Conservation (phyloP, 2,113 vertebrate species). For the Motacilla tschutschensis region DNA sequence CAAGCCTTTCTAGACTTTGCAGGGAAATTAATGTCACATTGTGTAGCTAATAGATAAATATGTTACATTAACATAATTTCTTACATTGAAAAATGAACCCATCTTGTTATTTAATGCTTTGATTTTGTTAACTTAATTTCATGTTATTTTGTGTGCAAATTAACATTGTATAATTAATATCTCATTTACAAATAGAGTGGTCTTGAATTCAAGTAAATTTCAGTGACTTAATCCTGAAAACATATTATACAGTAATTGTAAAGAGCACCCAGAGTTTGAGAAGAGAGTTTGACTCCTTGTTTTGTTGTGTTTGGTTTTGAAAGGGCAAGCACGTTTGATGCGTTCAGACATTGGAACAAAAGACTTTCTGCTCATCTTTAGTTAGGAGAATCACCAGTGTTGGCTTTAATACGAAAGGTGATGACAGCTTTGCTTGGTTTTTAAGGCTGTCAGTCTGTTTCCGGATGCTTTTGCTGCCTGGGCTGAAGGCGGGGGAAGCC, state of each 20-base stretch:
- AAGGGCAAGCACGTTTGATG: background rate
- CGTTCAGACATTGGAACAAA: background rate
- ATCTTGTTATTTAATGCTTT: background rate
- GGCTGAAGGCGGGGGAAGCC: background rate
- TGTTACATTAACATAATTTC: background rate
- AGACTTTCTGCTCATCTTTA: background rate
- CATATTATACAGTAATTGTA: background rate
- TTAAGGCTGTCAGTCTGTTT: background rate
- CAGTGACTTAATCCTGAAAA: background rate
- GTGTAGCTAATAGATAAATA: background rate
- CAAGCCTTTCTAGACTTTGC: background rate
- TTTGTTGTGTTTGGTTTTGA: background rate
- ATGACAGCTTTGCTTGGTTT: constrained; percentile 16
- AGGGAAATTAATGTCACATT: background rate
- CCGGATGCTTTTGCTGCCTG: background rate
- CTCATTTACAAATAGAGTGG: background rate
- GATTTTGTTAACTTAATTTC: background rate
- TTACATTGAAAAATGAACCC: background rate
- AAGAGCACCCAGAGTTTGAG: background rate
- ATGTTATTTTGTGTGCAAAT: background rate
- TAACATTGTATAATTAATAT: background rate
- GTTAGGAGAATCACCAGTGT: background rate
- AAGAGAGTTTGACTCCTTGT: background rate
- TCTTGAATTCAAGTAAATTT: background rate
- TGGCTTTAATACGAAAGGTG: constrained; percentile 9